phyloP scores from a whole-genome alignment of 2,888 invertebrate genomes.

The Timema cristinae region DNA sequence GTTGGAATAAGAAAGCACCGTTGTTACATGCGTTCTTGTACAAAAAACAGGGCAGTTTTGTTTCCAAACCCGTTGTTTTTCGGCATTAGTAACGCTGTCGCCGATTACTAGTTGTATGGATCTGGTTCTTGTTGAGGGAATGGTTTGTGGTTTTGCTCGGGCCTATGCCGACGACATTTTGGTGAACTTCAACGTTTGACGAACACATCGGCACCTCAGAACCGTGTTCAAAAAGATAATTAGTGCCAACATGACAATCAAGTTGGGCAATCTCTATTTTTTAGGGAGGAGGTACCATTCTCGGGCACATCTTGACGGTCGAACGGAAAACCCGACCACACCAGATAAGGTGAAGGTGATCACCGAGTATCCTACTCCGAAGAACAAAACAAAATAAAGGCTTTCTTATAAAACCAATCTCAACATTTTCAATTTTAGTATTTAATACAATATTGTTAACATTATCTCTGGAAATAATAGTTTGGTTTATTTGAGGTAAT shows the following conservation, averaged over 20 bases:
- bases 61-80: constrained; percentile 29
- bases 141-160: too few species aligned
- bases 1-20: too few species aligned
- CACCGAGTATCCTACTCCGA: background rate
- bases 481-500: too few species aligned
- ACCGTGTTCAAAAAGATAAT: background rate
- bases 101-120: constrained; percentile 4
- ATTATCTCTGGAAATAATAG: too few species aligned
- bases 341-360: background rate
- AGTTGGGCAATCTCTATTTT: constrained; percentile 16
- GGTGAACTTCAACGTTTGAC: background rate
- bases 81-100: constrained; percentile 21
- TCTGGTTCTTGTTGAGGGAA: background rate
- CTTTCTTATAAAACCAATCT: too few species aligned
- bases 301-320: constrained; percentile 14
- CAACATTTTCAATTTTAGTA: too few species aligned
- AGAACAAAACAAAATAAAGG: background rate
- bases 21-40: too few species aligned
- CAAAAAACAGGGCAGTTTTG: constrained; percentile 27
- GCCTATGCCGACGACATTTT: constrained; percentile 7
- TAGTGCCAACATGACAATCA: background rate
- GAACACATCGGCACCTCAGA: background rate
- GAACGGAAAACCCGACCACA: background rate
- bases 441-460: too few species aligned
- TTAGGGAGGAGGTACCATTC: background rate